Conservation (phyloP, 2,797 vertebrate genomes). For the Poecilia gillii region DNA sequence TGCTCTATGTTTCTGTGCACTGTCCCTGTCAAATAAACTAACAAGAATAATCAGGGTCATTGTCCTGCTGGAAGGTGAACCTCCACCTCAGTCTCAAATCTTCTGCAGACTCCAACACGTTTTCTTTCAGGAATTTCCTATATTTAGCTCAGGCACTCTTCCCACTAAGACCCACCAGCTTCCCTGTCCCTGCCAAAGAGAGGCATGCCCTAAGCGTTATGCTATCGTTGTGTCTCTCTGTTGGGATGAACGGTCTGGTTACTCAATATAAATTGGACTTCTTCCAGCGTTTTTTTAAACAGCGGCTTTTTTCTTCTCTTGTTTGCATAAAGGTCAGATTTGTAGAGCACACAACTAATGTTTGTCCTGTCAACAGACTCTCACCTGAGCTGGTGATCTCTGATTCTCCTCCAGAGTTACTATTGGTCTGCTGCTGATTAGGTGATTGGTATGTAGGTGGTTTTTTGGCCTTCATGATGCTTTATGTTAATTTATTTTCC, state of each 20-base stretch:
- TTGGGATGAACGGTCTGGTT: neutral
- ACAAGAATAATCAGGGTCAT: neutral
- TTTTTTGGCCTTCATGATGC: neutral
- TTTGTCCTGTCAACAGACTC: neutral
- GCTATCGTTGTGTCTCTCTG: neutral
- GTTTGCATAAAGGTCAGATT: neutral
- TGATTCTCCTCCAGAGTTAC: neutral
- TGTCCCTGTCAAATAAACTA: too few species aligned
- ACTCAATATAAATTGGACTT: neutral
- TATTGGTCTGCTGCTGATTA: neutral
- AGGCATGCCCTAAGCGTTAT: neutral
- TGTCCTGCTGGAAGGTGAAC: neutral
- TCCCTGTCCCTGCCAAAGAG: neutral
- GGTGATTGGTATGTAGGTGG: neutral
- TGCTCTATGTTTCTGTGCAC: too few species aligned
- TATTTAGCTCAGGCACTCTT: neutral
- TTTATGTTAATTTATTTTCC: neutral
- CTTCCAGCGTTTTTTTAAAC: neutral
- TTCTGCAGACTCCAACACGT: neutral
- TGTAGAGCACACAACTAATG: neutral
- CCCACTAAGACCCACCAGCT: neutral
- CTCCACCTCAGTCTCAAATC: neutral
- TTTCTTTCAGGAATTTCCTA: neutral
- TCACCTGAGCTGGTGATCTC: neutral
- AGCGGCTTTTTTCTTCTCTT: neutral